Evolutionary conservation across 37 sponge, comb jelly and placozoan genomes (phyloP), one percentile per base, ranked within the genome.

Genomic region (Aplysina aerophoba): DNA sequence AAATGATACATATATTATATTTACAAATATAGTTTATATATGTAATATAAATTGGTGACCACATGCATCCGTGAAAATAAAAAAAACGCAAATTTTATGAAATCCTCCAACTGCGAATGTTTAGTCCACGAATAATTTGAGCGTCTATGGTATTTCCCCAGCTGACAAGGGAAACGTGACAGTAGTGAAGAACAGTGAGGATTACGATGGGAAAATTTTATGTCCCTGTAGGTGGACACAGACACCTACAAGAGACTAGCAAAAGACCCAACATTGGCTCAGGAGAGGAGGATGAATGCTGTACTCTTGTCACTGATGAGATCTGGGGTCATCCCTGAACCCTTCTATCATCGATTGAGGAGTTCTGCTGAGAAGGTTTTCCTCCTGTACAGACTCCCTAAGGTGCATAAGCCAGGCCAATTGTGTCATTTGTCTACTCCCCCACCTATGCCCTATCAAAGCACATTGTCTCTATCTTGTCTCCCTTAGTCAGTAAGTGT

Each of bases 361-460:
- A 59, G 61, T 57, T 55, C 81, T 2, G 81, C 61, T 33, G 81
- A 62, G 8, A 55, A 8, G 81, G 44, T 53, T 36, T 62, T 62
- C 44, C 61, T 25, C 0, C 8, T 81, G 4, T 81, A 81, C 16
- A 62, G 81, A 25, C 36, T 81, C 1, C 81, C 81, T 24, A 81
- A 81, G 55, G 44, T 81, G 14, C 81, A 81, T 15, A 81, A 81
- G 25, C 59, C 62, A 27, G 81, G 30, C 81, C 81, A 13, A 81
- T 58, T 2, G 81, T 81, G 36, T 58, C 81, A 28, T 75, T 75
- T 35, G 36, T 63, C 39, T 15, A 27, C 21, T 85, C 86, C 39
- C 79, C 86, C 30, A 59, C 77, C 44, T 79, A 86, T 62, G 22
- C 27, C 22, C 67, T 80, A 4, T 78, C 81, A 25, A 80, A 80